Percentiles rank a stretch among this genome's conserved stretches.
These are phyloP conservation scores for Lasius platythorax DNA, from an alignment of 2,888 invertebrate genomes.

Conservation along the genomic window DNA sequence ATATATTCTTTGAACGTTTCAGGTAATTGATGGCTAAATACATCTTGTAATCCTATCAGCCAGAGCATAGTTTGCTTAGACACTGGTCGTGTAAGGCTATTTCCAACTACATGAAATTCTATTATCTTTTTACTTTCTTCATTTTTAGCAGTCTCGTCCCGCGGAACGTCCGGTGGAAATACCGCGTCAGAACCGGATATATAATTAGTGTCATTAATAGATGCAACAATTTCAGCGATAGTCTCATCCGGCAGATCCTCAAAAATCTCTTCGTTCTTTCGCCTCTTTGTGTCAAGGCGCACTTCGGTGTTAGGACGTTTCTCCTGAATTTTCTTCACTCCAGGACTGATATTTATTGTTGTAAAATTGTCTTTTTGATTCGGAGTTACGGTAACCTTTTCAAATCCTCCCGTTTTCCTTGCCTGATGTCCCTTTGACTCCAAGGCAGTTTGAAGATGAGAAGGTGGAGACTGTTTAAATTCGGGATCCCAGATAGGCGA, in stretches of 20 bases:
- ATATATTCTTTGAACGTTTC: slow-evolving; percentile 99
- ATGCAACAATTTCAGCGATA: slow-evolving; percentile 93
- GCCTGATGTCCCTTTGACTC: slow-evolving; percentile 87
- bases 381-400: slow-evolving; percentile 88
- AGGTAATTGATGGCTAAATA: slow-evolving; percentile 98
- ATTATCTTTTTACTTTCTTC: slow-evolving; percentile 96
- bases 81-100: slow-evolving; percentile 95
- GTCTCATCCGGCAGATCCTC: slow-evolving; percentile 93
- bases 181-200: slow-evolving; percentile 94
- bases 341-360: slow-evolving; percentile 89
- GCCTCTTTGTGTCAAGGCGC: slow-evolving; percentile 80
- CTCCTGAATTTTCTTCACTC: slow-evolving; percentile 84
- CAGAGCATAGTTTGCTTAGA: slow-evolving; percentile 97
- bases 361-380: slow-evolving; percentile 91
- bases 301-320: slow-evolving; percentile 80
- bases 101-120: slow-evolving; percentile 97
- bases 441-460: slow-evolving; percentile 89
- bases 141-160: slow-evolving; percentile 96
- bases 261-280: slow-evolving; percentile 86
- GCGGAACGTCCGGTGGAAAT: slow-evolving; percentile 94
- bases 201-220: slow-evolving; percentile 93
- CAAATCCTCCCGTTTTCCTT: slow-evolving; percentile 88
- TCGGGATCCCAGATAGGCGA: slow-evolving; percentile 98
- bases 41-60: slow-evolving; percentile 96
- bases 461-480: slow-evolving; percentile 92